A percentile compares a stretch with the other conserved stretches of the same genome.
These are phyloP conservation scores for Pelodytes ibericus DNA, from an alignment of 2,797 vertebrate genomes.

Conservation along the genomic window DNA sequence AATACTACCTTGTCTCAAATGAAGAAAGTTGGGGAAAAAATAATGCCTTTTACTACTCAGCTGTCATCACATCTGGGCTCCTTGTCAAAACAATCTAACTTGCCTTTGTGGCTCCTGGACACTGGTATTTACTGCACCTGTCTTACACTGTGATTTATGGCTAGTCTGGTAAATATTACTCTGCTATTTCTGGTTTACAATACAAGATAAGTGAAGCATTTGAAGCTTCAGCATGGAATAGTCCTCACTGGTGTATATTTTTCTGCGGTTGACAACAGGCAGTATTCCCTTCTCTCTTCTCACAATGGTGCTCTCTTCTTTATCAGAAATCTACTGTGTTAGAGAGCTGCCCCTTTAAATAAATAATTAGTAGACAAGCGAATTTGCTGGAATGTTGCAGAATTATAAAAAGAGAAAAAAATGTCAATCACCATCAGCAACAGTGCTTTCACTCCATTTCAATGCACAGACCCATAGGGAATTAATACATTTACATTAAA, in stretches of 20 bases:
- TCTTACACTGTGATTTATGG: conserved; percentile 91
- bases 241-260: conserved; percentile 63
- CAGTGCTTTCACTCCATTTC: neutral
- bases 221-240: conserved; percentile 64
- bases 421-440: conserved; percentile 24
- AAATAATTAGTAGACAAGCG: conserved; percentile 46
- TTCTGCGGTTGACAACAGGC: conserved; percentile 48
- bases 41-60: conserved; percentile 68
- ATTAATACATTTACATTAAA: neutral
- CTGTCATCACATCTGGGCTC: conserved; percentile 79
- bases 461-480: neutral
- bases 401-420: neutral
- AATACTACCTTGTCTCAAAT: conserved; percentile 9
- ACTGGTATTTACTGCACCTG: conserved; percentile 79
- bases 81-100: conserved; percentile 91
- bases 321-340: conserved; percentile 45
- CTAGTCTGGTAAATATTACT: conserved; percentile 84
- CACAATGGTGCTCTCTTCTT: conserved; percentile 38
- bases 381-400: conserved; percentile 10
- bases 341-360: conserved; percentile 21
- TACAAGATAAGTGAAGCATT: conserved; percentile 81
- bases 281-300: conserved; percentile 36
- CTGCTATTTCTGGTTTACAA: conserved; percentile 75
- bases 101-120: conserved; percentile 79
- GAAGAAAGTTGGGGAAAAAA: conserved; percentile 59